Conservation (phyloP, 2,888 invertebrate species). For the Drosophila neutralis region DNA sequence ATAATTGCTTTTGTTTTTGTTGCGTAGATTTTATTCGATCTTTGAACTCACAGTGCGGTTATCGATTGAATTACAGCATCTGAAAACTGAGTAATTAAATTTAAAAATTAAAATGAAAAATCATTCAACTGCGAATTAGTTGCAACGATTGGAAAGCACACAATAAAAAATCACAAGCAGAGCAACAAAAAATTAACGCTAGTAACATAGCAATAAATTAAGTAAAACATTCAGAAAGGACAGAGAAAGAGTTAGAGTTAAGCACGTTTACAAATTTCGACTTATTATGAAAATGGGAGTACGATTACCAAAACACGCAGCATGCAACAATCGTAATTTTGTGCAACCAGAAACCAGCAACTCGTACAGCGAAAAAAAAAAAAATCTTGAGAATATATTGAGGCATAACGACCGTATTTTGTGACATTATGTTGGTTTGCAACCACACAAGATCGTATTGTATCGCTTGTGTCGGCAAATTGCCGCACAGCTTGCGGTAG, state of each 20-base stretch:
- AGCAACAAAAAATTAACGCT: no score
- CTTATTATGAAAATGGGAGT: background rate
- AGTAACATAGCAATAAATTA: no score
- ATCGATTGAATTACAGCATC: background rate
- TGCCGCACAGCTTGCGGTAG: background rate
- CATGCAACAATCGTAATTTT: no score
- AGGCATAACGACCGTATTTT: background rate
- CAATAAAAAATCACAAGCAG: no score
- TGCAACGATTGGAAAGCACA: background rate
- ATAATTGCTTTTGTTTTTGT: background rate
- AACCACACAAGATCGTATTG: background rate
- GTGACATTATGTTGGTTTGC: background rate
- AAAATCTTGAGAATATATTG: background rate
- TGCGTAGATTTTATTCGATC: background rate
- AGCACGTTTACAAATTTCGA: background rate
- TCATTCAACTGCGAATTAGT: background rate
- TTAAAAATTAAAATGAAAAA: background rate
- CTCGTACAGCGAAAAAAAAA: background rate
- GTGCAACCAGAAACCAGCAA: background rate
- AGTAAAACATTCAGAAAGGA: background rate
- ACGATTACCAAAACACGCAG: background rate
- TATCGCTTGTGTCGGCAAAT: background rate
- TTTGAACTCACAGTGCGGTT: background rate
- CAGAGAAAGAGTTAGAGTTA: background rate
- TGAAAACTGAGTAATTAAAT: no score